phyloP scores from a whole-genome alignment of 1,140 invertebrate genomes.

The Leptinotarsa undecemlineata region DNA sequence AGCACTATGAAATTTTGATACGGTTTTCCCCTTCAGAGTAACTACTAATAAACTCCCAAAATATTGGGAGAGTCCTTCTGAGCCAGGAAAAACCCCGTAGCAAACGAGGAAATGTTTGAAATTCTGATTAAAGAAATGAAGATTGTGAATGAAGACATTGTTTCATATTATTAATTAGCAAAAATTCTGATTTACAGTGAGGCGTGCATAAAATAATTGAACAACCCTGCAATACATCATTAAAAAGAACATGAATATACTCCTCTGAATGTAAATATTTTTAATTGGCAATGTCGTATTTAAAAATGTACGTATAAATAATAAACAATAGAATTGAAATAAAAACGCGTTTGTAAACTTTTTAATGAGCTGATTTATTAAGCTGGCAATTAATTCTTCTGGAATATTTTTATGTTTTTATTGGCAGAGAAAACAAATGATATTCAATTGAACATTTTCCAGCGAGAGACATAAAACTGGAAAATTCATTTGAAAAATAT shows the following conservation, averaged over 20 bases:
- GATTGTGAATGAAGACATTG: no score
- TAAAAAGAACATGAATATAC: not conserved
- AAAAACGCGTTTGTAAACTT: not conserved
- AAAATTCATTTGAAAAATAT: no score
- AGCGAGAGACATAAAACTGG: no score
- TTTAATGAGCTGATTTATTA: not conserved
- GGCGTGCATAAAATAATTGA: not conserved
- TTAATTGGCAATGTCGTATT: conserved; percentile 1
- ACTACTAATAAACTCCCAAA: no score
- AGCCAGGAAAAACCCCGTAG: no score
- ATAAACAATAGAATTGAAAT: not conserved
- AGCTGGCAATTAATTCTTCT: not conserved
- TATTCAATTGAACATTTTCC: not conserved
- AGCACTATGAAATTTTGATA: no score
- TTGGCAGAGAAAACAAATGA: not conserved
- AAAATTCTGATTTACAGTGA: not conserved
- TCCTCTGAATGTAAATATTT: not conserved
- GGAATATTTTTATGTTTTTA: not conserved
- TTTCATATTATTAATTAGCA: no score
- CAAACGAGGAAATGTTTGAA: no score
- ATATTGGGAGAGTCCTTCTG: no score
- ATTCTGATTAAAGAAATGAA: no score
- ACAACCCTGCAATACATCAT: not conserved
- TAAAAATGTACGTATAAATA: not conserved
- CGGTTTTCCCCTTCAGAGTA: no score